Conservation (phyloP, 2,888 invertebrate species). For the Sphaerophoria rueppellii region DNA sequence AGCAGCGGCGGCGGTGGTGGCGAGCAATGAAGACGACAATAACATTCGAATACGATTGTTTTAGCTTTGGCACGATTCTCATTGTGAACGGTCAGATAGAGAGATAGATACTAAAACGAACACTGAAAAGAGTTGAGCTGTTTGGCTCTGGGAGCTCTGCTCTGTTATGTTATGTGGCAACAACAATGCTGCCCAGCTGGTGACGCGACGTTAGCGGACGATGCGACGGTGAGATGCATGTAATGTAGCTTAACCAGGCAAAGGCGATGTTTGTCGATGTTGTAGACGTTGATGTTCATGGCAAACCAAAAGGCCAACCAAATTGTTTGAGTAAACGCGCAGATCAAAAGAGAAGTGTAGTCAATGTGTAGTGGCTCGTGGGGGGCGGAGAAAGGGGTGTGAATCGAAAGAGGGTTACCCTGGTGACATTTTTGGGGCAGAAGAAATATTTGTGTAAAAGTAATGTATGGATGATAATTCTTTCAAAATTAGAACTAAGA, state of each 20-base stretch:
- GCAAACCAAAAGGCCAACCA: conserved; percentile 15
- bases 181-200: no score
- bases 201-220: no score
- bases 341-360: conserved; percentile 41
- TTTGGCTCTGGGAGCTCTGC: background rate
- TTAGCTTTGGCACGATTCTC: conserved; percentile 42
- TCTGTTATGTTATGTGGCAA: no score
- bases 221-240: conserved; percentile 41
- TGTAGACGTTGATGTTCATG: background rate
- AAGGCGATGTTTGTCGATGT: conserved; percentile 6
- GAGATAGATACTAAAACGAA: conserved; percentile 58
- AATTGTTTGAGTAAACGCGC: conserved; percentile 31
- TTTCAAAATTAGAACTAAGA: no score
- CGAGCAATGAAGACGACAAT: background rate
- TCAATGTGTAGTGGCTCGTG: no score
- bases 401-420: background rate
- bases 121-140: background rate
- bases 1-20: background rate
- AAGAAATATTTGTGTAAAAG: no score
- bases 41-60: conserved; percentile 9
- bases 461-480: no score
- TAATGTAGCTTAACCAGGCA: conserved; percentile 40
- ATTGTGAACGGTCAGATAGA: conserved; percentile 59
- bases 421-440: background rate
- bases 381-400: background rate